Percentiles rank a stretch among this genome's conserved stretches.
phyloP scores from a whole-genome alignment of 2,797 vertebrate genomes.

The Taenioides sp. region DNA sequence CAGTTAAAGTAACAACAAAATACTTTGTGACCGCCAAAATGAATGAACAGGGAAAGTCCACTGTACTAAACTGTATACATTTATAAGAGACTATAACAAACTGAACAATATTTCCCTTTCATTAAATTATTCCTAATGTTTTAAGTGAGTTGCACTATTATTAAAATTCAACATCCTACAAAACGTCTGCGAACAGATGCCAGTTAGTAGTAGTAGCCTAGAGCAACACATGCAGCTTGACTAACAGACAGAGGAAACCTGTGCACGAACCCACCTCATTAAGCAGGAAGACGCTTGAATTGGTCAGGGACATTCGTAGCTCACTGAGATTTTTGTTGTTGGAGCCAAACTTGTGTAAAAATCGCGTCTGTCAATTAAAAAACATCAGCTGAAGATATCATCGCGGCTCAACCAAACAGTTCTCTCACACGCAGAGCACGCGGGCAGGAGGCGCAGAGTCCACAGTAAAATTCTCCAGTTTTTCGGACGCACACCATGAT shows the following conservation, averaged over 20 bases:
- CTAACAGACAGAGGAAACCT: constrained; percentile 3
- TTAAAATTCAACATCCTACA: neutral
- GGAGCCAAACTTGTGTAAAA: constrained; percentile 39
- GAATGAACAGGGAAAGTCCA: too few species aligned
- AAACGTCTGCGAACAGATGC: neutral
- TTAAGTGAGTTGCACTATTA: neutral
- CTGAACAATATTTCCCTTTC: too few species aligned
- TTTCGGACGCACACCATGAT: constrained; percentile 52
- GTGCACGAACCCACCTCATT: constrained; percentile 73
- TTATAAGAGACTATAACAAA: too few species aligned
- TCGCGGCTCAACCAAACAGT: constrained; percentile 39
- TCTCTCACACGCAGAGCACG: constrained; percentile 3
- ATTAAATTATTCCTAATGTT: neutral
- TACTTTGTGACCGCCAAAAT: too few species aligned
- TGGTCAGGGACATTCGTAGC: constrained; percentile 79
- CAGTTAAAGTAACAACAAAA: neutral
- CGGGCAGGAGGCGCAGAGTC: constrained; percentile 13
- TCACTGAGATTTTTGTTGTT: constrained; percentile 40
- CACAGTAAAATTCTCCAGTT: constrained; percentile 40
- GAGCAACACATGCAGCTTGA: neutral
- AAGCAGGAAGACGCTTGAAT: constrained; percentile 80
- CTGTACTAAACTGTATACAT: too few species aligned
- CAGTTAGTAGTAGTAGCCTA: too few species aligned
- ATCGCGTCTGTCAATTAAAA: constrained; percentile 28
- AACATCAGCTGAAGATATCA: constrained; percentile 17